Evolutionary conservation across 2,113 vertebrate species (phyloP).

Genomic region (Oncorhynchus tshawytscha): DNA sequence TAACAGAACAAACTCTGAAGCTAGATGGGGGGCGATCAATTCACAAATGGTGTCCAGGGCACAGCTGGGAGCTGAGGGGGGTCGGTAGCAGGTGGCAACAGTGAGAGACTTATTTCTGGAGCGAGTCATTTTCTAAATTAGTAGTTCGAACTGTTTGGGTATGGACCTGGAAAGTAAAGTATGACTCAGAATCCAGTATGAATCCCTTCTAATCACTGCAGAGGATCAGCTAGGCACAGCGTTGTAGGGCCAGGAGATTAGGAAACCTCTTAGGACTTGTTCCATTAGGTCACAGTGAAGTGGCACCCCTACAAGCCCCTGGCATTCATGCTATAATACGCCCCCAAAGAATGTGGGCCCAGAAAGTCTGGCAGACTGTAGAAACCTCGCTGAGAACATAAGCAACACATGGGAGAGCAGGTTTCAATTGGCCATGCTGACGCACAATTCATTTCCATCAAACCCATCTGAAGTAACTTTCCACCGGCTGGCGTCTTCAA

Average conservation of each 20-base stretch:
- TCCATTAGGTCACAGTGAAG: constrained; percentile 18
- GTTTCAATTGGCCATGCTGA: constrained; percentile 2
- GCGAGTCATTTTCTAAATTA: too few relatives aligned
- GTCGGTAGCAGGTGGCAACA: too few relatives aligned
- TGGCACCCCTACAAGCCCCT: neutral
- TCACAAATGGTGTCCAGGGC: too few relatives aligned
- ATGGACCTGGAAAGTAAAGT: too few relatives aligned
- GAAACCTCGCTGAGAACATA: constrained; percentile 1
- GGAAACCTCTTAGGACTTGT: neutral
- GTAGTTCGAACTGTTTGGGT: too few relatives aligned
- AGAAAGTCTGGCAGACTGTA: neutral
- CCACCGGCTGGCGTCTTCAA: neutral
- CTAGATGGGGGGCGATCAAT: too few relatives aligned
- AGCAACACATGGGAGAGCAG: neutral
- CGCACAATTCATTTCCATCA: neutral
- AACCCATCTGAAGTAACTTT: neutral
- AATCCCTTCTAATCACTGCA: constrained; percentile 40
- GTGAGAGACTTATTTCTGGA: too few relatives aligned
- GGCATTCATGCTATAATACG: neutral
- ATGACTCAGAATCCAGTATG: constrained; percentile 45
- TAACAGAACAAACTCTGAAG: too few relatives aligned
- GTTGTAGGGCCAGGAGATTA: constrained; percentile 42
- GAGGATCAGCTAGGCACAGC: constrained; percentile 47
- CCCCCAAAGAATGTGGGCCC: neutral
- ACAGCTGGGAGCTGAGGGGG: too few relatives aligned